These are phyloP conservation scores for Papilio polyxenes DNA, from an alignment of 1,140 invertebrate species.

Conservation along the genomic window DNA sequence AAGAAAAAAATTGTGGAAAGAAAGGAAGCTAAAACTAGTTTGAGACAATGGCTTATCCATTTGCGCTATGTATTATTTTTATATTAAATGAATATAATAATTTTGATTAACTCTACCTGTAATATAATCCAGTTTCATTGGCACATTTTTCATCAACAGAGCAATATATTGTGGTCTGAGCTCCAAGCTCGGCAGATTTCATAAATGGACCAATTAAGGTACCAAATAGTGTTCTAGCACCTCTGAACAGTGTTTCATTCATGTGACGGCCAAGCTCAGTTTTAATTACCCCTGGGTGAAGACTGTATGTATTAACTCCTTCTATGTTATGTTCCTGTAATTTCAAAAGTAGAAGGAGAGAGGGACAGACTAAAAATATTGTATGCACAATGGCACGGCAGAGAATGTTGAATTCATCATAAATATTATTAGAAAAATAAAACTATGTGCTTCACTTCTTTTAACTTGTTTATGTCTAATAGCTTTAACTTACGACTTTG, in stretches of 20 bases:
- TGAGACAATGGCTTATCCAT: too few species aligned
- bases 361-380: not conserved
- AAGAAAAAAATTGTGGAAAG: too few species aligned
- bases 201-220: conserved; percentile 71
- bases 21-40: too few species aligned
- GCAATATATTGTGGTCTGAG: conserved; percentile 90
- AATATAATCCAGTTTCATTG: conserved; percentile 84
- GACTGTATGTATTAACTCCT: conserved; percentile 84
- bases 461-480: too few species aligned
- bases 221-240: conserved; percentile 55
- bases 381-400: too few species aligned
- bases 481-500: too few species aligned
- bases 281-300: conserved; percentile 87
- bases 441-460: too few species aligned
- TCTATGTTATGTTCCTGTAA: conserved; percentile 70
- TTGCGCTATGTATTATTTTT: too few species aligned
- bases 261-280: conserved; percentile 89
- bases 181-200: conserved; percentile 85
- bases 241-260: conserved; percentile 78
- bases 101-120: conserved; percentile 74
- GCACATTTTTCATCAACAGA: conserved; percentile 86
- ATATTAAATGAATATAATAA: not conserved
- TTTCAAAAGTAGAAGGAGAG: not conserved
- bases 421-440: too few species aligned
- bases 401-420: too few species aligned